Conservation (phyloP, 2,113 vertebrate genomes). For the Murina feae region DNA sequence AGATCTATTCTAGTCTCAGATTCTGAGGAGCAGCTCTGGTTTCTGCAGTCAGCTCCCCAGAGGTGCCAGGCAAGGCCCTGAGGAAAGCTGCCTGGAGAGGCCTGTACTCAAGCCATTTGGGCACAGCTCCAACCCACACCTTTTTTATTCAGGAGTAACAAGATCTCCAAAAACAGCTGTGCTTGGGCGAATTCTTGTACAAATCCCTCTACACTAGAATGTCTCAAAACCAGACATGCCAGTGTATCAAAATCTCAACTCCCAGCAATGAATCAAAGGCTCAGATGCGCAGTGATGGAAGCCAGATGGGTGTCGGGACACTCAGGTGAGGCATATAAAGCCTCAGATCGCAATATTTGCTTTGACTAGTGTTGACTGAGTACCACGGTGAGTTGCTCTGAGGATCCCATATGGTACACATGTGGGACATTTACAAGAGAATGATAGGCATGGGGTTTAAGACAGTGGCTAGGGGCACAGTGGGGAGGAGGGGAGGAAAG, state of each 20-base stretch:
- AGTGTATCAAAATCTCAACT: neutral
- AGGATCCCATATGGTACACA: neutral
- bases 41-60: neutral
- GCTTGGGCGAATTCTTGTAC: neutral
- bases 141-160: neutral
- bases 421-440: neutral
- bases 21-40: neutral
- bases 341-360: neutral
- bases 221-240: neutral
- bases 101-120: neutral
- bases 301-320: neutral
- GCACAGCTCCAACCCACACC: neutral
- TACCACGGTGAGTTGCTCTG: neutral
- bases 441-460: neutral
- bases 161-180: neutral
- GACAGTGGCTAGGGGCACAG: neutral
- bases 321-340: neutral
- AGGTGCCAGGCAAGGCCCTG: neutral
- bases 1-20: neutral
- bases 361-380: neutral
- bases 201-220: neutral
- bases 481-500: neutral
- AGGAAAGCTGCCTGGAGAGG: neutral
- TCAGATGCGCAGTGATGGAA: neutral
- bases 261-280: neutral